Conservation (phyloP, 2,888 invertebrate species). For the Cryptus viduatorius region DNA sequence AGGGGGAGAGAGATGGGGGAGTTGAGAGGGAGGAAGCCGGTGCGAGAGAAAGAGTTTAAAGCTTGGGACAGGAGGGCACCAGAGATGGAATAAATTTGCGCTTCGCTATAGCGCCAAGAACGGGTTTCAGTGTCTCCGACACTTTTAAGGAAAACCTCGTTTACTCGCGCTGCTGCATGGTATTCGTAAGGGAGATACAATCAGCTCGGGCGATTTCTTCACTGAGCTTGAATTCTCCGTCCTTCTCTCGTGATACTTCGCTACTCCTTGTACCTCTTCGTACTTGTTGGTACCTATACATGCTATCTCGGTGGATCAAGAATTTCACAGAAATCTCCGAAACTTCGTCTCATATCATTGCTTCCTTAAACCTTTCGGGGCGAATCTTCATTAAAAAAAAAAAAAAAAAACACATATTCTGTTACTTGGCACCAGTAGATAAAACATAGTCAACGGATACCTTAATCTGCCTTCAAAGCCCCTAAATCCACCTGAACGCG, state of each 20-base stretch:
- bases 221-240: constrained; percentile 63
- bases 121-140: constrained; percentile 68
- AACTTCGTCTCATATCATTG: constrained; percentile 33
- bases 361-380: background rate
- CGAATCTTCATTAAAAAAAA: background rate
- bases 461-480: no score
- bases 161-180: constrained; percentile 59
- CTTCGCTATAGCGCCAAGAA: constrained; percentile 51
- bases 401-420: background rate
- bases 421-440: background rate
- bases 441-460: no score
- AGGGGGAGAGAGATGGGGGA: constrained; percentile 68
- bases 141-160: constrained; percentile 69
- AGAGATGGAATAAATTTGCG: constrained; percentile 70
- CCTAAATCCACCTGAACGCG: no score
- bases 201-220: constrained; percentile 67
- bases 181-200: constrained; percentile 68
- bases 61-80: constrained; percentile 48
- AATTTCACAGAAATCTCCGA: constrained; percentile 46
- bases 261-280: constrained; percentile 42
- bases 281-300: constrained; percentile 36
- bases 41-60: constrained; percentile 43
- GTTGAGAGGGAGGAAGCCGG: constrained; percentile 22
- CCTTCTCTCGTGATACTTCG: constrained; percentile 24
- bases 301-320: constrained; percentile 38